Base-by-base conservation (phyloP, 1,140 invertebrate genomes). In the Metaphire vulgaris region DNA sequence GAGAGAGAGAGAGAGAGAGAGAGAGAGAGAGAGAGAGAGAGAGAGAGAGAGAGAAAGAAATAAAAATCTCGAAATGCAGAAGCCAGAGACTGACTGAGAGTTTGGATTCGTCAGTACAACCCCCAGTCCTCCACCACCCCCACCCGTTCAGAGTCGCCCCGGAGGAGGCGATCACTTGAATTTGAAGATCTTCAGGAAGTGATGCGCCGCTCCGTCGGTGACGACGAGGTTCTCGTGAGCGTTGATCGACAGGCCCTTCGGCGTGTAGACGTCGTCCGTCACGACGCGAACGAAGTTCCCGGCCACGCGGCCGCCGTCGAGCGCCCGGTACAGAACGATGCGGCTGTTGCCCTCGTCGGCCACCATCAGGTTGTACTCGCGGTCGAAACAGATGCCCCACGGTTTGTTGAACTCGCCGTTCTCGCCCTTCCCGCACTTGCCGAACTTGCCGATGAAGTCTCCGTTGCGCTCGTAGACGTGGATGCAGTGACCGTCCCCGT, bases 291-390 rank as follows among this genome's bases (percentile, higher is more conserved):
- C 29, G 72, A 33, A 74, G 34, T 68, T 69, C 16, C 75, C 75
- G 71, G 31, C 70, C 41, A 56, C 41, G 6, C 41, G 41, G 41
- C 41, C 41, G 41, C 41, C 41, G 6, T 6, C 41, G 6, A 56
- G 41, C 6, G 71, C 28, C 28, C 33, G 56, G 31, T 34, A 73
- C 33, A 76, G 74, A 72, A 34, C 32, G 30, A 76, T 74, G 34
- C 74, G 75, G 72, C 72, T 76, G 75, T 76, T 76, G 72, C 29
- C 56, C 26, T 76, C 33, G 75, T 76, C 75, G 33, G 75, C 75
- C 26, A 76, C 64, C 33, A 76, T 1, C n/a, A 76, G 33, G 33
- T 76, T 76, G 75, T 28, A 29, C 1, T 64, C 30, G 12, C 74
- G 70, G 71, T 76, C 75, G 72, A 76, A 21, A 32, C 72, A 75